phyloP scores from a whole-genome alignment of 2,888 invertebrate genomes.

The Scaeva pyrastri region DNA sequence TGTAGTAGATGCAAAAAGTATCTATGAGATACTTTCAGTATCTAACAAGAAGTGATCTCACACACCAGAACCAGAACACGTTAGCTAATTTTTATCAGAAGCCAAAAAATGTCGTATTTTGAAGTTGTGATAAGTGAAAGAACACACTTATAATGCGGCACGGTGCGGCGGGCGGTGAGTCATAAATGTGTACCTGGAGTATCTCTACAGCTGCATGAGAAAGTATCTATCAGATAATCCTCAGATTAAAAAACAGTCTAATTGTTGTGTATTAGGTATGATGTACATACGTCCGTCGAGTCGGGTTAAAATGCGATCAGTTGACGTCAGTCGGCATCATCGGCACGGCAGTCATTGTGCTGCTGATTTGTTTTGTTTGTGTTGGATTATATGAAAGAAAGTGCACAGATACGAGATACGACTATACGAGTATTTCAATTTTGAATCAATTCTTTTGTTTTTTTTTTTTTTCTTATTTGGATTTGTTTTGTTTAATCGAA shows the following conservation, averaged over 20 bases:
- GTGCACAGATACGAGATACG: no score
- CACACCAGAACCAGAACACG: neutral
- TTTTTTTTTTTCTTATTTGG: conserved; percentile 8
- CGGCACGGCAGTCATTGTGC: neutral
- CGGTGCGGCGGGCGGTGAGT: no score
- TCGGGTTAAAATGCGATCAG: conserved; percentile 13
- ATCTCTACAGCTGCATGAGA: neutral
- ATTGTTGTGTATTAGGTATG: neutral
- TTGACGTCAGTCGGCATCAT: conserved; percentile 55
- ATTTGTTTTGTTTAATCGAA: conserved; percentile 44
- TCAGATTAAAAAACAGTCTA: conserved; percentile 11
- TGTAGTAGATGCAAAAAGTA: conserved; percentile 8
- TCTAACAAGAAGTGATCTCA: conserved; percentile 33
- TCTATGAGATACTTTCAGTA: conserved; percentile 48
- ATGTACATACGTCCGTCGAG: no score
- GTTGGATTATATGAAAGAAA: conserved; percentile 63
- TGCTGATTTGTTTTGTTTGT: conserved; percentile 19
- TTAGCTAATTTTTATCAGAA: neutral
- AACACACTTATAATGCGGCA: conserved; percentile 29
- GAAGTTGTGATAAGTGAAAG: conserved; percentile 44
- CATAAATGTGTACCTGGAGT: neutral
- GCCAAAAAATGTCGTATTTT: conserved; percentile 34
- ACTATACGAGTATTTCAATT: conserved; percentile 61
- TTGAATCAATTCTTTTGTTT: conserved; percentile 37
- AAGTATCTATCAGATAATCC: conserved; percentile 21